Evolutionary conservation across 2,113 vertebrate species (phyloP), one percentile per base, ranked within the genome.

Genomic region (Indicator indicator): DNA sequence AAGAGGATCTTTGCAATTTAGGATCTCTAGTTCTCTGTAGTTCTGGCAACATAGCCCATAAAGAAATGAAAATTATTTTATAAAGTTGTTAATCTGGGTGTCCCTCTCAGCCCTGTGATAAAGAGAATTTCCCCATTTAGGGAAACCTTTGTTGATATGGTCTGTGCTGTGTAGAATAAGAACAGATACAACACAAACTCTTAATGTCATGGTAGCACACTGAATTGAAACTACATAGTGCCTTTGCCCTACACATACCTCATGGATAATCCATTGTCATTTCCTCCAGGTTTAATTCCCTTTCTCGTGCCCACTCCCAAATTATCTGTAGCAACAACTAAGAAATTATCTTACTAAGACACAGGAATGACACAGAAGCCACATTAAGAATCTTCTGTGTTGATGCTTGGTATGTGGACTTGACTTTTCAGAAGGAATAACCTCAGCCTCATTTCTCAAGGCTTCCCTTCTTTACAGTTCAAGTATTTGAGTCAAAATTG

Each of bases 401-500:
- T 79, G 38, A 64, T 55, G 30, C 13, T 55, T 54, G 64, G 19
- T 82, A 92, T 42, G 44, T 64, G 58, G 56, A 92, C 78, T 80
- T 70, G 76, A 79, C 62, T 90, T 96, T 97, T 93, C 75, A 89
- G 64, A 86, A 76, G 82, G 42, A 62, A 83, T 96, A 75, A 95
- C 79, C 54, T 96, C 92, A 95, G 42, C 74, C 33, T 96, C 86
- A 92, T 95, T 94, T 89, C 84, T 95, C 90, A 95, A 81, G 59
- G 71, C 76, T 95, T 94, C 28, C 86, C 79, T 83, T 93, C 94
- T 95, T 89, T 94, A 67, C 46, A 86, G 82, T 89, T 86, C 94
- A 91, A 97, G 67, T 52, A 73, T 90, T 88, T 91, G 88, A 96
- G 86, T 97, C 77, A 94, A 96, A 97, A 93, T 95, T 94, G 52